phyloP scores from a whole-genome alignment of 2,113 vertebrate species.

The Emydocephalus ijimae region DNA sequence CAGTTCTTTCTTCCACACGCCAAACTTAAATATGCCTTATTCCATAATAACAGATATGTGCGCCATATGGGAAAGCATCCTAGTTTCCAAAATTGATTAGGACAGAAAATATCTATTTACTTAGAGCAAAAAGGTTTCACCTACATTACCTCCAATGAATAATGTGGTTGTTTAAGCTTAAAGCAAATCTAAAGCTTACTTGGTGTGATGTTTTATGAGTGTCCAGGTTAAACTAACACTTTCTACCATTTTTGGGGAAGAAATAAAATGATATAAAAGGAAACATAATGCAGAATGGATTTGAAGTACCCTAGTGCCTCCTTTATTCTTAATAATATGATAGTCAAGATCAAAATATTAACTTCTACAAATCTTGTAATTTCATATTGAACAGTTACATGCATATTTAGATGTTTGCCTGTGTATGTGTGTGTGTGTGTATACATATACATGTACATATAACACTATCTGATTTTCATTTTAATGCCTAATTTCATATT shows the following conservation, averaged over 20 bases:
- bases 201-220: neutral
- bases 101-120: neutral
- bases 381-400: neutral
- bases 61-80: neutral
- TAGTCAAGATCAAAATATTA: neutral
- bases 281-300: neutral
- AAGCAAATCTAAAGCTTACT: neutral
- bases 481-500: neutral
- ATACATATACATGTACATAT: no score
- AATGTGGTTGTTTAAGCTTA: neutral
- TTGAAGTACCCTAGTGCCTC: neutral
- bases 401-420: neutral
- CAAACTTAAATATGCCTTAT: neutral
- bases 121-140: neutral
- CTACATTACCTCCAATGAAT: neutral
- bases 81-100: neutral
- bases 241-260: neutral
- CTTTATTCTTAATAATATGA: neutral
- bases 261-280: neutral
- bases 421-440: no score
- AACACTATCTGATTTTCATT: neutral
- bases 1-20: neutral
- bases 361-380: neutral
- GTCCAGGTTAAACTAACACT: neutral
- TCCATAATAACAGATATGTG: neutral